Base-by-base conservation (phyloP, 2,113 vertebrate genomes). In the Ifrita kowaldi region DNA sequence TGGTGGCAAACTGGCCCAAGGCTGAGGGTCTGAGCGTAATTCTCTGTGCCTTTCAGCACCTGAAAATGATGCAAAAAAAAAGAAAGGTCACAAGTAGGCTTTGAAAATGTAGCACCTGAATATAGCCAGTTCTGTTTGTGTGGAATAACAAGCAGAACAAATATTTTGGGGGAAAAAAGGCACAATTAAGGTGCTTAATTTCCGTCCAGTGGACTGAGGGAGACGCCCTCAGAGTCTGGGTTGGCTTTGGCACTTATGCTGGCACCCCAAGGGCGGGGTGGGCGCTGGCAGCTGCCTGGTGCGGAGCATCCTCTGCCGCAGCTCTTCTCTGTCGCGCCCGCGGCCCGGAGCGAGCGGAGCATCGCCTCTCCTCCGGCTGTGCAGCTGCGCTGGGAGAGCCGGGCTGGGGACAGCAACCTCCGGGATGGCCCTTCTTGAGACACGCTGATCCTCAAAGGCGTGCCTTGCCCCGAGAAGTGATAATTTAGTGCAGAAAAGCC, bases 181-280 rank as follows among this genome's bases (percentile, higher is more conserved):
- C n/a, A 27, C 13, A 28, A 8, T 41, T 30, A 62, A 28, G 13
- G 22, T 74, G 16, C 8, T 59, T 56, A 5, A 27, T 33, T 71
- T 47, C 44, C 7, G 6, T 47, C n/a, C n/a, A 56, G n/a, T 13
- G 56, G n/a, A 4, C 26, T 46, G 67, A 28, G 37, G 1, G 5
- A 79, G 64, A 26, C 0, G 0, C 10, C 16, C 53, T 14, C 33
- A 3, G 8, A 26, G 59, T n/a, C 24, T 26, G n/a, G 46, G 2
- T 14, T 16, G 13, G 16, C 33, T 19, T 41, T 9, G 91, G 37
- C 53, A 62, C 27, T 59, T 26, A 14, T 28, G 32, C 42, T 64
- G 65, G 35, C 44, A 64, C 41, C 10, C 16, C 42, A 20, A 6
- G 44, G n/a, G 11, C 3, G 3, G 8, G 37, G 22, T 26, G 62